Evolutionary conservation across 2,797 vertebrate species (phyloP).

Genomic region (Aselliscus stoliczkanus): DNA sequence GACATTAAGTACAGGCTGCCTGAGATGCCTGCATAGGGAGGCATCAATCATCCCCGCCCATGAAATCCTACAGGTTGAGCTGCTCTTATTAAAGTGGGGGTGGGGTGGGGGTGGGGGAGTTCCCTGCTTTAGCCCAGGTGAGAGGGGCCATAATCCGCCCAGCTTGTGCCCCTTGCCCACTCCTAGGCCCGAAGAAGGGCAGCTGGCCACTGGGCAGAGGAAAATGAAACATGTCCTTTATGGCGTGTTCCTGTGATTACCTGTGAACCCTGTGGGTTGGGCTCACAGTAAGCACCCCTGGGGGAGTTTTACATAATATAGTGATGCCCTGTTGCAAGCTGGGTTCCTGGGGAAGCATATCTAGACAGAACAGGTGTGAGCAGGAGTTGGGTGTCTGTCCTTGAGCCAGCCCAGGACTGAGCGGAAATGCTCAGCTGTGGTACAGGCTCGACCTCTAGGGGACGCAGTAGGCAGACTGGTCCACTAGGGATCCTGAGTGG

Average conservation of each 20-base stretch:
- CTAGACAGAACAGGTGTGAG: not conserved
- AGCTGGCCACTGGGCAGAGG: not conserved
- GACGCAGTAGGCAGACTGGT: not conserved
- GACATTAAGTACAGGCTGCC: not conserved
- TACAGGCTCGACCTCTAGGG: not conserved
- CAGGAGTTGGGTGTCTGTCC: not conserved
- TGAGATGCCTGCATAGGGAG: not conserved
- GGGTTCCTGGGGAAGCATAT: not conserved
- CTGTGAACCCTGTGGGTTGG: not conserved
- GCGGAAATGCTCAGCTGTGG: no score
- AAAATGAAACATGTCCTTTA: no score
- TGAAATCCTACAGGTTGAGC: not conserved
- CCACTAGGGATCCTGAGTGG: not conserved
- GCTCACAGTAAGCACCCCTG: not conserved
- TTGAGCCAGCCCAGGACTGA: not conserved
- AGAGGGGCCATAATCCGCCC: fast-evolving
- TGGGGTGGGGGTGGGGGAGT: not conserved
- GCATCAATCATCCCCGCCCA: not conserved
- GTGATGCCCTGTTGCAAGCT: not conserved
- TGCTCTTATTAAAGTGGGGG: not conserved
- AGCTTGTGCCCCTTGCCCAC: not conserved
- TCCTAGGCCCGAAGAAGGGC: not conserved
- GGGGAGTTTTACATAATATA: fast-evolving
- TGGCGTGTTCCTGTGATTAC: not conserved
- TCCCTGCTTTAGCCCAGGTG: no score